Evolutionary conservation across 2,797 vertebrate genomes (phyloP), one percentile per base, ranked within the genome.

Genomic region (Naso thynnoides): DNA sequence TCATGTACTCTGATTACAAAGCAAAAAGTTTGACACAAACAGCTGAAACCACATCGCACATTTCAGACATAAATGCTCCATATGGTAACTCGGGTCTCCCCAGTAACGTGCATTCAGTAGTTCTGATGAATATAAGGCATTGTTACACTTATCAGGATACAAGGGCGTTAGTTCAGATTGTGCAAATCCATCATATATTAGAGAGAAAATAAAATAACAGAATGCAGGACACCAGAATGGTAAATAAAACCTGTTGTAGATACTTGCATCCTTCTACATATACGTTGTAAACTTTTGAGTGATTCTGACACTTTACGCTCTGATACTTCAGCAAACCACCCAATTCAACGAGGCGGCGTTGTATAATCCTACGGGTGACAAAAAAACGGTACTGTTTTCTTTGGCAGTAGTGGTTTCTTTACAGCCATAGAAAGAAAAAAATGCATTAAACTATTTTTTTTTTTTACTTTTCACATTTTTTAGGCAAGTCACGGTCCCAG

Each of bases 351-450:
- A 93, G 92, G 93, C 76, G 29, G 47, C 57, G 79, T 88, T 88
- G 83, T 90, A 79, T 77, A 84, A 91, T 93, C 92, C 89, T 91
- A 92, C 59, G 86, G 84, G 79, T 82, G 90, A 91, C 68, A 77
- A 73, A 89, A n/a, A 39, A 89, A 44, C 69, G 75, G 69, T 87
- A 94, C 93, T 90, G 91, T 93, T 95, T 95, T 98, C 97, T 98
- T 98, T 98, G 97, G 97, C 97, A 98, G 96, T 96, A 96, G 95
- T 96, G 95, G 94, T 96, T 94, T 91, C 92, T 96, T 95, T 91
- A 95, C 96, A 95, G 95, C 94, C 95, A 88, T 88, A 79, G 90
- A 88, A 88, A 86, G 61, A 70, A 88, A 86, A 89, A 84, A 90
- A 92, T 83, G 86, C 88, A 92, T 86, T 85, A 74, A 90, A 89